These are phyloP conservation scores for Phylloscopus trochilus DNA, from an alignment of 2,113 vertebrate genomes.

Conservation along the genomic window DNA sequence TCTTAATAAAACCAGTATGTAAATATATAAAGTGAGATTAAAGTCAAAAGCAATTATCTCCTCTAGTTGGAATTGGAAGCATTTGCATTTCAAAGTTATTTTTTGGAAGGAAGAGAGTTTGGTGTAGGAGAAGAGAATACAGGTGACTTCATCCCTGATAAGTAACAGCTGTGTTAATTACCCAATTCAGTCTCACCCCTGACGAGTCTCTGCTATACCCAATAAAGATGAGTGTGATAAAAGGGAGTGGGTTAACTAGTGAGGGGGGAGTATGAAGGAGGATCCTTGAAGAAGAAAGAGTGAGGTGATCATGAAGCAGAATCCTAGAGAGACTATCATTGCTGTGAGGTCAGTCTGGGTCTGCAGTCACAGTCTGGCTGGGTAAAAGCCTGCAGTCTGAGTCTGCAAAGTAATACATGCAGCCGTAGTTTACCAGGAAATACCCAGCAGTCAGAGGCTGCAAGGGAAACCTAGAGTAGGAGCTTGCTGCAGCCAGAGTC, in stretches of 20 bases:
- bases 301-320: no score
- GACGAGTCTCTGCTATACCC: not conserved
- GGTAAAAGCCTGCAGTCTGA: not conserved
- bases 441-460: not conserved
- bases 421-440: not conserved
- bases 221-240: not conserved
- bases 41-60: not conserved
- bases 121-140: not conserved
- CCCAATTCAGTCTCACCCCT: not conserved
- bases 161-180: not conserved
- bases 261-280: not conserved
- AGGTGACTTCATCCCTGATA: not conserved
- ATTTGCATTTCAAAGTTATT: not conserved
- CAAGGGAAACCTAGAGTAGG: not conserved
- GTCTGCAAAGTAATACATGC: not conserved
- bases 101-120: not conserved
- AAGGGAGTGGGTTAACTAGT: not conserved
- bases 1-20: not conserved
- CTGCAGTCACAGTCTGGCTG: not conserved
- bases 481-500: not conserved
- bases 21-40: not conserved
- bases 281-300: no score
- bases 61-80: not conserved
- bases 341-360: not conserved
- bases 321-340: not conserved